Percentiles rank a stretch among this genome's conserved stretches.
These are phyloP conservation scores for Mechanitis messenoides DNA, from an alignment of 2,888 invertebrate genomes.

Conservation along the genomic window DNA sequence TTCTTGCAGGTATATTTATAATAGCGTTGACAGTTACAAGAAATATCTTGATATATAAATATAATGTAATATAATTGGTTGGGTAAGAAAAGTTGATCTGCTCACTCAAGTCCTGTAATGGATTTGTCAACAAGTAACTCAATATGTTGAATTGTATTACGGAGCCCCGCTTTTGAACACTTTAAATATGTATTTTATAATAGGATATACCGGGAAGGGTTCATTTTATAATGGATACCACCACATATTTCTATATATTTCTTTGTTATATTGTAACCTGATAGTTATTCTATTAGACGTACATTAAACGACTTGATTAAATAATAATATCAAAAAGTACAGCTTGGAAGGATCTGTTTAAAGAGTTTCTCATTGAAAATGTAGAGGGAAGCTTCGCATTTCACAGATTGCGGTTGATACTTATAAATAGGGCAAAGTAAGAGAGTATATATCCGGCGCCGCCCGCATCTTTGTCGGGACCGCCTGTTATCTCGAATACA, in stretches of 20 bases:
- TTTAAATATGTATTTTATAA: conserved; percentile 65
- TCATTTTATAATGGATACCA: conserved; percentile 16
- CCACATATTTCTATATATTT: conserved; percentile 10
- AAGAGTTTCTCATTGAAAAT: background rate
- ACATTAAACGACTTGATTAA: too few relatives aligned
- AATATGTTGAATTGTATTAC: conserved; percentile 63
- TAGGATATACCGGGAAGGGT: conserved; percentile 38
- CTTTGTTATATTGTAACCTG: conserved; percentile 20
- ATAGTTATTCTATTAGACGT: background rate
- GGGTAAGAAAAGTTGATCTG: conserved; percentile 35
- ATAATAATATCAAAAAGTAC: too few relatives aligned
- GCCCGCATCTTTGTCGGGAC: conserved; percentile 46
- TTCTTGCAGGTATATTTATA: background rate
- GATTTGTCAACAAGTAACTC: conserved; percentile 71
- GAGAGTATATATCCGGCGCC: conserved; percentile 59
- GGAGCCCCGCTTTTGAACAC: conserved; percentile 51
- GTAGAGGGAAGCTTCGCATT: conserved; percentile 28
- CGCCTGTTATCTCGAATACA: conserved; percentile 37
- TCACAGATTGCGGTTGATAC: conserved; percentile 25
- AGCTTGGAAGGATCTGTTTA: conserved; percentile 26
- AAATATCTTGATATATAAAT: background rate
- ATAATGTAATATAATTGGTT: conserved; percentile 9
- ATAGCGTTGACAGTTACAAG: background rate
- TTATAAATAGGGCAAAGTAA: conserved; percentile 62
- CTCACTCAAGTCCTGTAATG: conserved; percentile 51